Conservation (phyloP, 2,797 vertebrate genomes). For the Vultur gryphus region DNA sequence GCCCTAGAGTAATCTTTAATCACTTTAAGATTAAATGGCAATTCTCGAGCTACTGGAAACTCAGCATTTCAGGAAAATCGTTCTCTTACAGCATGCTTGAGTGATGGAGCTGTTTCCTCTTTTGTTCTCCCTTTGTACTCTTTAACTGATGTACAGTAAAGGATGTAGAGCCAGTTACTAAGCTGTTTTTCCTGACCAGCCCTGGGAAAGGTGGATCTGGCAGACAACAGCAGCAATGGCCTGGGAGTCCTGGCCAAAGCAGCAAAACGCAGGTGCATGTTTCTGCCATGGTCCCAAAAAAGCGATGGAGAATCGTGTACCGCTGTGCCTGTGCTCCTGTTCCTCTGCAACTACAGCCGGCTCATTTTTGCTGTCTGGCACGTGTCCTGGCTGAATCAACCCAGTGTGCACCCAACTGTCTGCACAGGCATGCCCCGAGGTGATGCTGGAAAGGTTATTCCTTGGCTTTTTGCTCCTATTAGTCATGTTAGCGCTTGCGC, state of each 20-base stretch:
- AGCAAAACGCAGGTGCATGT: accelerated
- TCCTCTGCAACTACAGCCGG: not conserved
- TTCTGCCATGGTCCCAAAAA: not conserved
- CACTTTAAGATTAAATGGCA: not conserved
- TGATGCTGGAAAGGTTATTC: not conserved
- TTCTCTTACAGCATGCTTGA: not conserved
- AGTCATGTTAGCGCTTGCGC: not conserved
- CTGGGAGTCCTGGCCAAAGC: not conserved
- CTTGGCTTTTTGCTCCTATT: not conserved
- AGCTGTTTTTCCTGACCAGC: not conserved
- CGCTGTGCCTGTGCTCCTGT: not conserved
- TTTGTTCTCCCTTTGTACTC: not conserved
- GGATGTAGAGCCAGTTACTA: not conserved
- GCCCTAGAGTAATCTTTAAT: not conserved
- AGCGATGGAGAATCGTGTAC: accelerated
- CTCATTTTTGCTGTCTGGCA: not conserved
- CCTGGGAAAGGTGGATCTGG: not conserved
- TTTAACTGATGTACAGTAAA: not conserved
- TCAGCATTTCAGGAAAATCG: not conserved
- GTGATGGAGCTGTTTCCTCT: not conserved
- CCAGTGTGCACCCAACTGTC: not conserved
- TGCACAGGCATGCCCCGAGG: not conserved
- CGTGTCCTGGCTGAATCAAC: not conserved
- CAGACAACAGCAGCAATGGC: not conserved
- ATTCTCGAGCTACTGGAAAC: not conserved